Base-by-base conservation (phyloP, 2,888 invertebrate species). In the Lysandra bellargus region DNA sequence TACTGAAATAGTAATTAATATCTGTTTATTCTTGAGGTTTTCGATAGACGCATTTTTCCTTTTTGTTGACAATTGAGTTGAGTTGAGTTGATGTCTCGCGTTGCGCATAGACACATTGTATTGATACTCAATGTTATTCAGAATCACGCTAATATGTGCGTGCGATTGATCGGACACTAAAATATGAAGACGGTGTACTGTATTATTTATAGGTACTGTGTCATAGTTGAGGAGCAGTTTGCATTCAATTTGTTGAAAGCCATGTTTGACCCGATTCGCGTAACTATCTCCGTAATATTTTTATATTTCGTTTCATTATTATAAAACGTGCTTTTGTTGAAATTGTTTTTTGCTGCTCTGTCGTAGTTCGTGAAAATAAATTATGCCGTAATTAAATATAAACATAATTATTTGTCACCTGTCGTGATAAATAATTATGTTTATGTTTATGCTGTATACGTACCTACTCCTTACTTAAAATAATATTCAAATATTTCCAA, bases 171-270 rank as follows among this genome's bases (percentile, higher is more conserved):
- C 53, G 17, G 53, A 1, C 4, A 17, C 3, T 53, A 4, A 2
- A 4, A 14, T 53, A 14, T 53, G 14, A 4, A 53, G 53, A 4
- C 53, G 53, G 53, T 4, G 17, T 57, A 57, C 57, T 57, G 17
- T 57, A 4, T 57, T 17, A 17, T 57, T 57, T 57, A 57, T 17
- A 23, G 23, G 23, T 23, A 17, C 57, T 57, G 57, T 57, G 57
- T 57, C 57, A 57, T 57, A 57, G 57, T 81, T 73, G 83, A 81
- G 83, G 84, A 83, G 79, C 82, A 84, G 85, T 85, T 87, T 86
- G 85, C 85, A 86, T 89, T 85, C 87, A 88, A 87, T 88, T 85
- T 87, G 85, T 86, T 86, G 85, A 88, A 86, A 89, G 86, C 87
- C 83, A 83, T 84, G 84, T 87, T 86, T 88, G 87, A 87, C 88